phyloP scores from a whole-genome alignment of 2,113 vertebrate species.

The human (Homo sapiens) region DNA sequence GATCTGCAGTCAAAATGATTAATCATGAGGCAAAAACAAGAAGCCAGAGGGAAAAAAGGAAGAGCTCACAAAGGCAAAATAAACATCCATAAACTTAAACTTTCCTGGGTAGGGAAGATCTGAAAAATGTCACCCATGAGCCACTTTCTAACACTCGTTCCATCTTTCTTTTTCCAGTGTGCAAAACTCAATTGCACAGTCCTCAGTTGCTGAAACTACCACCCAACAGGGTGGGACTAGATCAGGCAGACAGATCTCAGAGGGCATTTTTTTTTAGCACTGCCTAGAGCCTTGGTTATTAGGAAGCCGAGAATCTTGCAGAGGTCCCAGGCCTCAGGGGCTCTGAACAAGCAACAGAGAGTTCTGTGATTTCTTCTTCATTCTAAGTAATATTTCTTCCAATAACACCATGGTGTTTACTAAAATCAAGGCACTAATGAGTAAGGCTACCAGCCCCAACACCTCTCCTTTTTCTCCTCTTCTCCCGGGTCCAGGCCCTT shows the following conservation, averaged over 20 bases:
- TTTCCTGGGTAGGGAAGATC: neutral
- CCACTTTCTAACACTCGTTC: neutral
- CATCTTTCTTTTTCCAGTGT: neutral
- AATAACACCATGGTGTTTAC: neutral
- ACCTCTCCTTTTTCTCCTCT: neutral
- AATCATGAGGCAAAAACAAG: constrained; percentile 41
- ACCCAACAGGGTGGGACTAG: neutral
- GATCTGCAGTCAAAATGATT: constrained; percentile 39
- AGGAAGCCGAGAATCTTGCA: neutral
- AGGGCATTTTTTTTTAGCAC: neutral
- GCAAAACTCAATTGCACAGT: neutral
- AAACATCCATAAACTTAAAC: constrained; percentile 53
- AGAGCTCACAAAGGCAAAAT: neutral
- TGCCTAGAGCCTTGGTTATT: constrained; percentile 17
- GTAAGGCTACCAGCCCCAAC: neutral
- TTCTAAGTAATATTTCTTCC: constrained; percentile 7
- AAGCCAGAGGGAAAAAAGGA: neutral
- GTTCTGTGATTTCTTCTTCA: neutral
- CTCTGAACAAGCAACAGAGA: neutral
- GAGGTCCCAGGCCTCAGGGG: neutral
- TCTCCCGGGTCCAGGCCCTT: neutral
- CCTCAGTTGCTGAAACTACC: neutral
- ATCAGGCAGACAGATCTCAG: neutral
- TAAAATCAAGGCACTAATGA: neutral
- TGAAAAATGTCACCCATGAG: constrained; percentile 15